Percentiles rank a stretch among this genome's conserved stretches.
phyloP scores from a whole-genome alignment of 2,888 invertebrate species.

The Asteroscopus sphinx region DNA sequence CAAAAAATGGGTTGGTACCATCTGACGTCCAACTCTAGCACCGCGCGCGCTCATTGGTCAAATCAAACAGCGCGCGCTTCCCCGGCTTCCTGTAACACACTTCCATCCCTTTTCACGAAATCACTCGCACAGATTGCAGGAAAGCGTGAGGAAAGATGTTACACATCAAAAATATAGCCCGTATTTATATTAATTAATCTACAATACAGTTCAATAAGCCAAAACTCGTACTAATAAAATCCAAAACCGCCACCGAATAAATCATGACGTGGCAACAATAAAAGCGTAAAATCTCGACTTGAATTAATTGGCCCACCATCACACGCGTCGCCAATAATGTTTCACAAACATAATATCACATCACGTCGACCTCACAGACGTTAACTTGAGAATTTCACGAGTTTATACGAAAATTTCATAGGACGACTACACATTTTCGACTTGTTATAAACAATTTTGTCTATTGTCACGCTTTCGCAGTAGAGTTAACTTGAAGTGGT shows the following conservation, averaged over 20 bases:
- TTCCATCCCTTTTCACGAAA: too few relatives aligned
- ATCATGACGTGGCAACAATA: conserved; percentile 25
- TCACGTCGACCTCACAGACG: conserved; percentile 50
- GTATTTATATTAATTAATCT: too few relatives aligned
- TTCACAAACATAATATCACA: conserved; percentile 41
- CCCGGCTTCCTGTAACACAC: too few relatives aligned
- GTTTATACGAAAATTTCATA: conserved; percentile 37
- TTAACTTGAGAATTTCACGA: conserved; percentile 52
- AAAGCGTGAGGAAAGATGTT: too few relatives aligned
- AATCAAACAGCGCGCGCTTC: too few relatives aligned
- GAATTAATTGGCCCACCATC: conserved; percentile 51
- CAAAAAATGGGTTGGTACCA: too few relatives aligned
- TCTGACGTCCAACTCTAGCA: too few relatives aligned
- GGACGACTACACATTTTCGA: conserved; percentile 28
- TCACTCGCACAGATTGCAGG: too few relatives aligned
- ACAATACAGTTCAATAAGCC: background rate
- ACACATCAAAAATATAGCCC: too few relatives aligned
- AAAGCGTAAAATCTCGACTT: conserved; percentile 29
- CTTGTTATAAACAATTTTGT: conserved; percentile 1
- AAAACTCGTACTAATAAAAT: conserved; percentile 5
- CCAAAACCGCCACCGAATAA: conserved; percentile 38
- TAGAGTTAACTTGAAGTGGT: background rate
- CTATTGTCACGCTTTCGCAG: conserved; percentile 3
- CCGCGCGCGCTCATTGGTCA: too few relatives aligned
- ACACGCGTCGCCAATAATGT: conserved; percentile 52